Percentiles rank a stretch among this genome's conserved stretches.
Conservation (phyloP, 1,140 invertebrate genomes). For the Tyrophagus putrescentiae region DNA sequence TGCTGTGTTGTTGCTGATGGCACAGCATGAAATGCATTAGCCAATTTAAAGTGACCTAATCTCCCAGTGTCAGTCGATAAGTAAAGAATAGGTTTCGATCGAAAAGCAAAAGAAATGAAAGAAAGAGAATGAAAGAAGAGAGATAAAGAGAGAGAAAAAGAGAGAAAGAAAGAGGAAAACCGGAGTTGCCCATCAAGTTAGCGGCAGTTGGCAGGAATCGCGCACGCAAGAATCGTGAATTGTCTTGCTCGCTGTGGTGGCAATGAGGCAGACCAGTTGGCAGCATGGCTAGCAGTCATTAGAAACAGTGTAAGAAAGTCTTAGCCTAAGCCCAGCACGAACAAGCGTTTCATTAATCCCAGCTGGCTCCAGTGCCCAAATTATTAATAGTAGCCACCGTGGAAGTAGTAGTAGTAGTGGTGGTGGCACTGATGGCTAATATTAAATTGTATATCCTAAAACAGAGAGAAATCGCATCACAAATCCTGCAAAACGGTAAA, state of each 20-base stretch:
- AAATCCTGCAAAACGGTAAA: conserved; percentile 8
- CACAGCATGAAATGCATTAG: too few species aligned
- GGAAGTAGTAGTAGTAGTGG: background rate
- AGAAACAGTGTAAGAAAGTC: conserved; percentile 10
- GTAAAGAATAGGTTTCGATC: too few species aligned
- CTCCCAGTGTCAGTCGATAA: too few species aligned
- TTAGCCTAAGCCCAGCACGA: conserved; percentile 10
- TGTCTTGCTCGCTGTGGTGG: conserved; percentile 1
- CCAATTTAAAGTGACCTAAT: too few species aligned
- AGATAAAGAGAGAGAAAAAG: too few species aligned
- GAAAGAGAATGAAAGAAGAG: too few species aligned
- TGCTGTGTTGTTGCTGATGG: too few species aligned
- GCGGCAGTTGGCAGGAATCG: conserved; percentile 10
- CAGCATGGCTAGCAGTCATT: conserved; percentile 12
- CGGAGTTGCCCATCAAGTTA: too few species aligned
- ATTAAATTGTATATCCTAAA: too few species aligned
- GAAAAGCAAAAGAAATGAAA: too few species aligned
- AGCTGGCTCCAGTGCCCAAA: conserved; percentile 12
- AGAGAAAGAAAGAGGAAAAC: too few species aligned
- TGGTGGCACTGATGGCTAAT: background rate
- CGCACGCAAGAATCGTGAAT: conserved; percentile 1
- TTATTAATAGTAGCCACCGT: conserved; percentile 15
- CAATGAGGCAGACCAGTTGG: conserved; percentile 6
- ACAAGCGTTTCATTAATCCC: conserved; percentile 15
- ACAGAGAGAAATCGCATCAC: background rate